Evolutionary conservation across 2,113 vertebrate genomes (phyloP).

Genomic region (Rynchops niger): DNA sequence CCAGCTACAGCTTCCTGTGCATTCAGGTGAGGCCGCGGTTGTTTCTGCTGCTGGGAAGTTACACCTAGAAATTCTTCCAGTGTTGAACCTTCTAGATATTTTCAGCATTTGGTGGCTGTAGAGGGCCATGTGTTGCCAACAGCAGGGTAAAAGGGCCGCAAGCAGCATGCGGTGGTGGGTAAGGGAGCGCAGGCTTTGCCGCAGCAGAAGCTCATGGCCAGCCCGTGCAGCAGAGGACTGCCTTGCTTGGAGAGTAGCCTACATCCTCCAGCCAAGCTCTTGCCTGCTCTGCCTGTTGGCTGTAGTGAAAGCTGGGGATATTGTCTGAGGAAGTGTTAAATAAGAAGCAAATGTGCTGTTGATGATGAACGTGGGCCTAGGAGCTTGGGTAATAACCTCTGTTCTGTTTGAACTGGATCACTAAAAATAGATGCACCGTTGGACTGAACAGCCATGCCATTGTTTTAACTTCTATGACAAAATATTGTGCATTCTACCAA

Average conservation of each 20-base stretch:
- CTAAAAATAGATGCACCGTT: fast-evolving
- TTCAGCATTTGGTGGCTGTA: not conserved
- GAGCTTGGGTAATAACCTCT: not conserved
- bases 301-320: not conserved
- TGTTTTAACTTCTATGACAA: not conserved
- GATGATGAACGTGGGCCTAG: not conserved
- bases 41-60: not conserved
- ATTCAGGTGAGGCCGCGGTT: fast-evolving
- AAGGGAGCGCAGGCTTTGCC: not conserved
- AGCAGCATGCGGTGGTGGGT: fast-evolving
- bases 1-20: not conserved
- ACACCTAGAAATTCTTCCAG: not conserved
- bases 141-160: not conserved
- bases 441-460: fast-evolving
- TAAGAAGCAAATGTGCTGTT: not conserved
- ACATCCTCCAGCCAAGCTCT: not conserved
- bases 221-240: fast-evolving
- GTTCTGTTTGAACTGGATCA: not conserved
- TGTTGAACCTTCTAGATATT: not conserved
- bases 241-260: not conserved
- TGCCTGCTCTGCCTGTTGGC: not conserved
- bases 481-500: not conserved
- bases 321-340: not conserved
- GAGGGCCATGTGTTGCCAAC: not conserved
- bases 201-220: fast-evolving